phyloP scores from a whole-genome alignment of 2,797 vertebrate genomes.

The Naso thynnoides region DNA sequence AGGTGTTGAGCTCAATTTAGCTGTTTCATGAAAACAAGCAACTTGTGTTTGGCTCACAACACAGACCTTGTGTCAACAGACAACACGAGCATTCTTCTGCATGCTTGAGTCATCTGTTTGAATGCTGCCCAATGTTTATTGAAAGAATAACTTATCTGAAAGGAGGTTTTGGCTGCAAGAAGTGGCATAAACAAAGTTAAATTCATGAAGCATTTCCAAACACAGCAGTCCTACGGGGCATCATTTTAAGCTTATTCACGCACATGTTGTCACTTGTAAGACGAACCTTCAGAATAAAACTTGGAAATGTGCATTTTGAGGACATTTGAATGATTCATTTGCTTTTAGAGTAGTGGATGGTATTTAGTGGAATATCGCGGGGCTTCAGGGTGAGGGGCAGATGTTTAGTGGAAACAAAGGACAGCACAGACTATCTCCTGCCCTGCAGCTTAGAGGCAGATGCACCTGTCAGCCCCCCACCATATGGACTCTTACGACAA shows the following conservation, averaged over 20 bases:
- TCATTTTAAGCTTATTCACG: neutral
- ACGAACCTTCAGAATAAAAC: conserved; percentile 11
- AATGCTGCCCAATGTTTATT: conserved; percentile 54
- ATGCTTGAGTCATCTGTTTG: conserved; percentile 30
- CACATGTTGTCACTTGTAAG: neutral
- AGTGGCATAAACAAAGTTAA: conserved; percentile 15
- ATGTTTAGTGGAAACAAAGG: conserved; percentile 81
- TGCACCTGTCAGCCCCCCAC: conserved; percentile 80
- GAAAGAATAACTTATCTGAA: conserved; percentile 40
- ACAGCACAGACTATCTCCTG: conserved; percentile 57
- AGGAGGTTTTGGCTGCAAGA: conserved; percentile 45
- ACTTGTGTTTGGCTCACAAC: conserved; percentile 79
- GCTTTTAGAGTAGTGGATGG: conserved; percentile 2
- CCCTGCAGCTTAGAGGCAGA: conserved; percentile 70
- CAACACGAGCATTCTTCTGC: conserved; percentile 58
- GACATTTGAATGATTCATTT: neutral
- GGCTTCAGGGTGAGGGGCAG: conserved; percentile 67
- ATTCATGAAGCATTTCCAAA: conserved; percentile 4
- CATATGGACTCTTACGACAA: conserved; percentile 58
- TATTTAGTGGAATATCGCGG: conserved; percentile 11
- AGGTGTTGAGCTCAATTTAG: conserved; percentile 58
- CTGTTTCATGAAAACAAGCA: conserved; percentile 65
- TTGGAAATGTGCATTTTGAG: conserved; percentile 8
- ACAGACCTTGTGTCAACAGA: conserved; percentile 69
- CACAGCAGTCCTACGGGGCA: neutral